Base-by-base conservation (phyloP, 2,113 vertebrate genomes). In the Lampris megalopsis region DNA sequence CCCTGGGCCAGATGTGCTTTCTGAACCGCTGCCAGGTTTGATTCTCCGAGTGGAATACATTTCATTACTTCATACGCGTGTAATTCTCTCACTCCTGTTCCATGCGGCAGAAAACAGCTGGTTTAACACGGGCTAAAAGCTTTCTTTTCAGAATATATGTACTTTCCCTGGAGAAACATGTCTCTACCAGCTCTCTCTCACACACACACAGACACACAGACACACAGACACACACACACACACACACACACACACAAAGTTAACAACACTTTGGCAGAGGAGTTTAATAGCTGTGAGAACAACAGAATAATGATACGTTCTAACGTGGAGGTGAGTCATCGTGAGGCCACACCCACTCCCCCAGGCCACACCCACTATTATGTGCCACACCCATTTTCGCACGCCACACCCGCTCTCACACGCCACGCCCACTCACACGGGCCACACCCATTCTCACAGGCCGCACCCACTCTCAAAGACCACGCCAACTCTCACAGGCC, bases 1-100 rank as follows among this genome's bases (percentile, higher is more conserved):
- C 73, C 62, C 45, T 1, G 1, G 5, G 45, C 78, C 88, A 90
- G 85, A 86, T 91, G 86, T 89, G 41, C 65, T 63, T 47, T 58
- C 48, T 61, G 71, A 73, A 54, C n/a, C 67, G 71, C 77, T 41
- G 8, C 64, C 76, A 80, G 52, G 4, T 45, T 65, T 6, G 61
- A 74, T 75, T 77, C 60, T 80, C 58, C 71, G 62, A 72, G 82
- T 83, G 74, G 68, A 81, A 77, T 71, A 57, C 61, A 77, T 80
- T 76, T 79, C 72, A 66, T 9, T 36, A 47, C 66, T 65, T 77
- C 58, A 67, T 71, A 54, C 47, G 58, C 2, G 24, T 72, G 70
- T 52, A 42, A 73, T 79, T 78, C 64, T 67, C 63, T 70, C 68
- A 58, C 75, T 80, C 59, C 53, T 41, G 41, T 9, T 9, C 48